A percentile compares a stretch with the other conserved stretches of the same genome.
Conservation (phyloP, 2,113 vertebrate genomes). For the Cinclus cinclus region DNA sequence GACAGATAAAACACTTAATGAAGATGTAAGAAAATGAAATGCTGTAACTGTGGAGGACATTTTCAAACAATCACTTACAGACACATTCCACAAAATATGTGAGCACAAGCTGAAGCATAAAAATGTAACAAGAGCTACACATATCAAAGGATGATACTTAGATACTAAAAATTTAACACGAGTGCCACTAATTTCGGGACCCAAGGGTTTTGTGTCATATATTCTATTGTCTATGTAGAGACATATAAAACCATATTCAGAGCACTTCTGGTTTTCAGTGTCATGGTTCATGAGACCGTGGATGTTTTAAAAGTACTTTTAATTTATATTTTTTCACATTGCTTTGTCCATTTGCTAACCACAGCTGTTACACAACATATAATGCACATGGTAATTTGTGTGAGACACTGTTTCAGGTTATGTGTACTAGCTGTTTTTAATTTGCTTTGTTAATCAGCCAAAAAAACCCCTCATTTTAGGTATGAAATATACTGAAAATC, state of each 20-base stretch:
- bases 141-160: not conserved
- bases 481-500: not conserved
- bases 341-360: not conserved
- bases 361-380: not conserved
- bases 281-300: not conserved
- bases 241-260: not conserved
- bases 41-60: not conserved
- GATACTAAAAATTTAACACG: not conserved
- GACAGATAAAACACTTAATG: conserved; percentile 31
- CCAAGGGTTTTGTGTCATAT: not conserved
- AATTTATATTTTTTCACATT: not conserved
- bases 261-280: not conserved
- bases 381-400: not conserved
- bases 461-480: rapidly evolving
- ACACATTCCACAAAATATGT: not conserved
- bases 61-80: not conserved
- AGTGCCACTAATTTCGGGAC: not conserved
- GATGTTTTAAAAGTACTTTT: not conserved
- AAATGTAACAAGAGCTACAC: not conserved
- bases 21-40: conserved; percentile 31
- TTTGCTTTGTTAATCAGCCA: not conserved
- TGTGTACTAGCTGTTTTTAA: not conserved
- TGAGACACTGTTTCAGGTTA: not conserved
- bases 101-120: not conserved
- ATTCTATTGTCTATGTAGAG: not conserved